These are phyloP conservation scores for Ochropleura leucogaster DNA, from an alignment of 2,888 invertebrate species.

Conservation along the genomic window DNA sequence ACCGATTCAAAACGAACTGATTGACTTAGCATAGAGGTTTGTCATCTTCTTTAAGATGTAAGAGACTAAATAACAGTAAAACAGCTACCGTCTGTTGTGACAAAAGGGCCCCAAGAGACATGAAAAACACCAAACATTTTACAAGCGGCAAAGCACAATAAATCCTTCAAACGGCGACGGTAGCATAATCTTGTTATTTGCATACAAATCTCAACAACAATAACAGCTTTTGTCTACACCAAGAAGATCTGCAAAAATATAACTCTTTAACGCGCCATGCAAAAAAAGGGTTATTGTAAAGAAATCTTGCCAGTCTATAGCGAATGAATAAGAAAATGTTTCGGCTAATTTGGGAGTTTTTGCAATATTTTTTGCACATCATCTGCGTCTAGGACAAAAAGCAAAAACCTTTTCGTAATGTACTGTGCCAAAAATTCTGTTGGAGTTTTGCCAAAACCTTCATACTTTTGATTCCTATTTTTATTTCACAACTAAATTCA, in stretches of 20 bases:
- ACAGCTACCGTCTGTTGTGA: conserved; percentile 76
- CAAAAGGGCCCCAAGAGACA: conserved; percentile 77
- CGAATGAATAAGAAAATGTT: conserved; percentile 65
- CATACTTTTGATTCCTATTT: conserved; percentile 1
- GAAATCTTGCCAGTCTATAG: conserved; percentile 62
- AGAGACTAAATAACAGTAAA: conserved; percentile 45
- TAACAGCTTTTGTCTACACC: conserved; percentile 77
- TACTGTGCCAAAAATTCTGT: conserved; percentile 9
- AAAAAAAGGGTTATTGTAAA: conserved; percentile 74
- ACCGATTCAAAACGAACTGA: neutral
- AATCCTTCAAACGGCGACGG: conserved; percentile 80
- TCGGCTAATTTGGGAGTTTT: conserved; percentile 73
- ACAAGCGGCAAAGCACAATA: conserved; percentile 75
- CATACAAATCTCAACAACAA: conserved; percentile 85
- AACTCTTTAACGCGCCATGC: conserved; percentile 83
- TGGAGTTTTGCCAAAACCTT: conserved; percentile 28
- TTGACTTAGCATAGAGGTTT: neutral
- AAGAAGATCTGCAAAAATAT: conserved; percentile 78
- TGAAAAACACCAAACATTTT: conserved; percentile 69
- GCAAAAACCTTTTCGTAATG: conserved; percentile 33
- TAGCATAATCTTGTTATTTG: conserved; percentile 90
- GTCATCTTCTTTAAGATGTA: neutral
- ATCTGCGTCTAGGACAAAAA: conserved; percentile 51
- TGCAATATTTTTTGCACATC: conserved; percentile 61
- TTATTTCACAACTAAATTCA: conserved; percentile 1